Evolutionary conservation across 2,888 invertebrate species (phyloP).

Genomic region (Colostygia pectinataria): DNA sequence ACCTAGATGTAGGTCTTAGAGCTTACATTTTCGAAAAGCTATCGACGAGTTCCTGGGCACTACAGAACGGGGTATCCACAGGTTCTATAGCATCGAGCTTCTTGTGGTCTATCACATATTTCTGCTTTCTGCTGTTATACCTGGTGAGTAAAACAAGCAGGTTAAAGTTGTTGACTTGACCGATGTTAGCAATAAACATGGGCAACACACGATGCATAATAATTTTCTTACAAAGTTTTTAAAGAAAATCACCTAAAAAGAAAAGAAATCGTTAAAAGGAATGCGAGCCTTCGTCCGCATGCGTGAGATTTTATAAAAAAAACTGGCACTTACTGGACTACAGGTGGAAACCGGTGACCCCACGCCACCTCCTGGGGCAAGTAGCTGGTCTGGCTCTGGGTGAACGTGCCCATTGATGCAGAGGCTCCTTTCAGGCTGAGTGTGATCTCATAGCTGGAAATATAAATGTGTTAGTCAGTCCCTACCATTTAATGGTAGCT

Average conservation of each 20-base stretch:
- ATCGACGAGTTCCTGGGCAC: slow-evolving; percentile 85
- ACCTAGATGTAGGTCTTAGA: no score
- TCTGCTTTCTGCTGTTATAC: slow-evolving; percentile 80
- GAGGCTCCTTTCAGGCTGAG: slow-evolving; percentile 92
- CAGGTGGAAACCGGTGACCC: slow-evolving; percentile 90
- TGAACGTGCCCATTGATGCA: slow-evolving; percentile 88
- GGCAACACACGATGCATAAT: no score
- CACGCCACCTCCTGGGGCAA: slow-evolving; percentile 90
- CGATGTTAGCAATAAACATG: no score
- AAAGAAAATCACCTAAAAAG: no score
- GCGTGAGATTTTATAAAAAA: no score
- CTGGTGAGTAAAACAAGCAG: no score
- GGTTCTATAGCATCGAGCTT: slow-evolving; percentile 85
- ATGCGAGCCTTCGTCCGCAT: no score
- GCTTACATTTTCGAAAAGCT: slow-evolving; percentile 13
- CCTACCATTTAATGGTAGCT: no score
- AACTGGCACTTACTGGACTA: slow-evolving; percentile 86
- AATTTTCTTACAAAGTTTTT: no score
- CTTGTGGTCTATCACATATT: slow-evolving; percentile 86
- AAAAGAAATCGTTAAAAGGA: no score
- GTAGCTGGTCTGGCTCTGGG: slow-evolving; percentile 90
- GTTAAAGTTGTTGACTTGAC: no score
- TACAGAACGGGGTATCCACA: slow-evolving; percentile 88
- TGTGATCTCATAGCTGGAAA: slow-evolving; percentile 88
- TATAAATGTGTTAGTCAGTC: no score